Evolutionary conservation across 2,888 invertebrate genomes (phyloP), one percentile per base, ranked within the genome.

Genomic region (Reticulitermes lucifugus): DNA sequence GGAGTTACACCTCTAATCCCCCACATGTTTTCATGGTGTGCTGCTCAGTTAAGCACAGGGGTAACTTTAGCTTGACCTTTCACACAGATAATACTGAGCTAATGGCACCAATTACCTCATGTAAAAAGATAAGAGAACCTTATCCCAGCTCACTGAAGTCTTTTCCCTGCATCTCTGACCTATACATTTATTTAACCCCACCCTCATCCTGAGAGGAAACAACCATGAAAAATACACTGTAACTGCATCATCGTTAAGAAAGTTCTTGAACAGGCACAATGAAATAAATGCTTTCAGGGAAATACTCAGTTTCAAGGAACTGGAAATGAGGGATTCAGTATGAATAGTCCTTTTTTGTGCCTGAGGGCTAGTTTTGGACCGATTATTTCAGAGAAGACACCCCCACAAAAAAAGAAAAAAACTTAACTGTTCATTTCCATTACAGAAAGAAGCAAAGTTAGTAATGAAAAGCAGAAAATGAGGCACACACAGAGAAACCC

Each of bases 401-500:
- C 35, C 75, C 43, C 22, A 29, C 75, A 41, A 5, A 29, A 65
- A 81, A 65, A 29, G 22, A 18, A 21, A 81, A 81, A 79, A 41
- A 59, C 29, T n/a, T 79, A 12, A 59, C 5, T 75, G 3, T 80
- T 80, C 51, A 35, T 46, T 81, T 81, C 43, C 43, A 70, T 81
- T 81, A 85, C 82, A 65, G 43, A 85, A 82, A 81, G 35, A 83
- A 73, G 41, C 65, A 85, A 82, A 77, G 75, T 71, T 60, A 46
- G 59, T 73, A 73, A 83, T 43, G 70, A 81, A 81, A 81, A 70
- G 81, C 81, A 85, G 80, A 85, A 85, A 70, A 79, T 79, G 77
- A 86, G 84, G 84, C 84, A 85, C 84, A 85, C 87, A 87, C 87
- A 87, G 86, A 88, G 88, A 88, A 88, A 88, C 88, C 87, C 86